Base-by-base conservation (phyloP, 2,797 vertebrate species). In the Cyprinodon diabolis region DNA sequence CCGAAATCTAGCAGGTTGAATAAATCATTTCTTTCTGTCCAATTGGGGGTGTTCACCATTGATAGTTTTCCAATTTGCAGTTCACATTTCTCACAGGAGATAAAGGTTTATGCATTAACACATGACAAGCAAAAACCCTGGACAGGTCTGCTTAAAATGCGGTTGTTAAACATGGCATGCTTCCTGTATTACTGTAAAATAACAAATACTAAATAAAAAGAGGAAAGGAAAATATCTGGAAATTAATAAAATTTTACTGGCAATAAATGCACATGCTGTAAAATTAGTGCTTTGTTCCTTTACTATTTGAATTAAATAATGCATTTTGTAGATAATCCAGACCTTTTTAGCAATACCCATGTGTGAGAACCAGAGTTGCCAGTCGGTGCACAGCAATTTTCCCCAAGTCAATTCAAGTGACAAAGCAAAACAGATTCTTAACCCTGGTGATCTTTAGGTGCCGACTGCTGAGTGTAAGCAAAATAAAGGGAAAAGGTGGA, bases 11-110 rank as follows among this genome's bases (percentile, higher is more conserved):
- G 35, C 30, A 37, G 57, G 14, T 4, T 7, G 35, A 25, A 17
- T 37, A 37, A 60, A 60, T 35, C 0, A 60, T 37, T 37, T 37
- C 25, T 60, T 37, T 10, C 6, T 60, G 57, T 86, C 78, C 84
- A 91, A 85, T 69, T 85, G 72, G 91, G 83, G 86, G 80, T 65
- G 78, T 73, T 89, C 83, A 74, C 82, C 84, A 75, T 85, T 86
- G 83, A 74, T 69, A 65, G 68, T 74, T 79, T 86, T 89, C 92
- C 30, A 2, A 30, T 90, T 92, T 92, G 89, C 93, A 91, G 88
- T 89, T 92, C 87, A 63, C 54, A 35, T 83, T 84, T 76, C 80
- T 83, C 87, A 83, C 68, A 72, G 4, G 63, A 92, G 83, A 91
- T 93, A 87, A 91, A 80, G 8, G 56, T 58, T 35, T 30, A 35